Conservation (phyloP, 2,888 invertebrate genomes). For the Lapara coniferarum region DNA sequence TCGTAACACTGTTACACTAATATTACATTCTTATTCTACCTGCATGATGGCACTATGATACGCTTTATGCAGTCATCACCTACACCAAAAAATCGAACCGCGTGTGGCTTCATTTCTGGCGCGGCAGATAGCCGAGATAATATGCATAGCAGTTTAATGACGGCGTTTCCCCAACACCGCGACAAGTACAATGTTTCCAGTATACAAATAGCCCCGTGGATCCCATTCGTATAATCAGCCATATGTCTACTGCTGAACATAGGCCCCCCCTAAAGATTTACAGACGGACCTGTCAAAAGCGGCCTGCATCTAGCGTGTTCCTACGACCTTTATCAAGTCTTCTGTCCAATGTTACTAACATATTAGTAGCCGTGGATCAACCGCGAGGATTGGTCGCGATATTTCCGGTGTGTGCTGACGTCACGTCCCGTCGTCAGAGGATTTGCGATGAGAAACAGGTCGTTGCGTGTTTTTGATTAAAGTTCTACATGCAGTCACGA, state of each 20-base stretch:
- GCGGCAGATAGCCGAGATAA: background rate
- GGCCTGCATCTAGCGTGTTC: too few relatives aligned
- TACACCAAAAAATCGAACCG: background rate
- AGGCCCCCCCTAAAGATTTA: too few relatives aligned
- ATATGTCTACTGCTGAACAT: too few relatives aligned
- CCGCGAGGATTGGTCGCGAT: too few relatives aligned
- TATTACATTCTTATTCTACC: background rate
- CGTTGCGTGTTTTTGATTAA: too few relatives aligned
- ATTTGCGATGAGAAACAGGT: background rate
- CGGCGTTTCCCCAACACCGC: background rate
- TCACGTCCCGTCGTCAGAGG: background rate
- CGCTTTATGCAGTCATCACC: background rate
- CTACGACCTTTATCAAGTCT: too few relatives aligned
- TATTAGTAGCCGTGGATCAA: background rate
- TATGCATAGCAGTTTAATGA: constrained; percentile 5
- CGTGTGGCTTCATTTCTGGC: constrained; percentile 4
- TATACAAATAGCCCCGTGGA: too few relatives aligned
- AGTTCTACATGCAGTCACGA: too few relatives aligned
- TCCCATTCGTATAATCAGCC: too few relatives aligned
- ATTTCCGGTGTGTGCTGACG: background rate
- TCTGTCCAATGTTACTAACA: constrained; percentile 12
- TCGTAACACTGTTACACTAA: background rate
- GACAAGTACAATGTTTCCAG: constrained; percentile 5
- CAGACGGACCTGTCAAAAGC: too few relatives aligned
- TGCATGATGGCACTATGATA: background rate